Base-by-base conservation (phyloP, 1,140 invertebrate genomes). In the Ceratoteleas bidentatus region DNA sequence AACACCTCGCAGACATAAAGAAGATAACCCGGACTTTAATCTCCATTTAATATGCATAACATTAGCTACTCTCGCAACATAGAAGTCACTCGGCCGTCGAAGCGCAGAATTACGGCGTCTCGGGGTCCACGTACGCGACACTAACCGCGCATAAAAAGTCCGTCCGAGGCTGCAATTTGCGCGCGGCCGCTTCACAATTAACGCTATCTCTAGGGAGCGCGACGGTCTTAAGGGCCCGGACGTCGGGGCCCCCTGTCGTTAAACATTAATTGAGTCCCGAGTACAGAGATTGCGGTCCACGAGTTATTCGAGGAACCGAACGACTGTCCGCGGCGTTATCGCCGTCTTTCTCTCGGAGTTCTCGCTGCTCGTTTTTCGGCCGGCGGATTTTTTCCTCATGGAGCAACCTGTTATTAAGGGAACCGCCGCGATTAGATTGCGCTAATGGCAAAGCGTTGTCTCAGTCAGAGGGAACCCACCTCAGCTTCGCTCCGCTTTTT, bases 381-480 rank as follows among this genome's bases (percentile, higher is more conserved):
- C 8, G 34, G 3, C 69, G 72, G 73, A 54, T 65, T 75, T 69
- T 65, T 83, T 74, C 70, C 66, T 74, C 61, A 49, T 74, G 65
- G 74, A 79, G 75, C 75, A 82, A 82, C 81, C 81, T 79, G 81
- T 83, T 79, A 83, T 83, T 81, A 81, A 75, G 75, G 66, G 75
- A 84, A 81, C 75, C 72, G 76, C 64, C 49, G 36, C 84, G 87
- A 87, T 88, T 88, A 88, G 87, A 88, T 87, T 88, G 87, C 84
- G 83, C 85, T 88, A 88, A 88, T 88, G 87, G 87, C 86, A 84
- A 86, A 84, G 77, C 84, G 85, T 85, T 87, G 85, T 87, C 87
- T 85, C 81, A 82, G 80, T 85, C 79, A 78, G 74, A 50, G 52
- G 62, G 76, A 81, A 83, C 81, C 79, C 73, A 75, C 74, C 57